Percentiles rank a stretch among this genome's conserved stretches.
Conservation (phyloP, 1,140 invertebrate genomes). For the Rhopalosiphum maidis region DNA sequence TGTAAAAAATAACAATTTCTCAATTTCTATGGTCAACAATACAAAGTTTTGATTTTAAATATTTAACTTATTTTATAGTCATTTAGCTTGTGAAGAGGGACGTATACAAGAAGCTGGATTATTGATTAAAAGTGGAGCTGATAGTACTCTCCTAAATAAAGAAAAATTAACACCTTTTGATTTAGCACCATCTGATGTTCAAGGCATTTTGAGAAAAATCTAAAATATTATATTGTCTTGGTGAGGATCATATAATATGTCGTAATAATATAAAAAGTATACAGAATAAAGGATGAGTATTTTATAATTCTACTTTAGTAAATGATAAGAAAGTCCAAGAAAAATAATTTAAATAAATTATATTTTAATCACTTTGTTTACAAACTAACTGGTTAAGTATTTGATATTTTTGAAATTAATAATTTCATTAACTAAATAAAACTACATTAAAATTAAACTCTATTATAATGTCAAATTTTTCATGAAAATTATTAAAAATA, state of each 20-base stretch:
- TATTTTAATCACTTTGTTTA: neutral
- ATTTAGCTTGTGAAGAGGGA: conserved; percentile 86
- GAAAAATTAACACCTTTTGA: conserved; percentile 76
- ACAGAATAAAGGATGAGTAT: neutral
- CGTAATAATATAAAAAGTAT: neutral
- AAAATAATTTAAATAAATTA: neutral
- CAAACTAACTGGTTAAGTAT: too few relatives aligned
- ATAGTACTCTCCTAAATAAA: conserved; percentile 71
- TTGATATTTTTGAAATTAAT: too few relatives aligned
- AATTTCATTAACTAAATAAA: too few relatives aligned
- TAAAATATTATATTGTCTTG: conserved; percentile 10
- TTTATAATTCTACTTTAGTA: neutral
- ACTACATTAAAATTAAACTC: too few relatives aligned
- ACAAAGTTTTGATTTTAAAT: neutral
- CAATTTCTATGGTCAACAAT: neutral
- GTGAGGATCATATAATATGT: neutral
- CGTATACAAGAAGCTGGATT: conserved; percentile 73
- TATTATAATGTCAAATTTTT: too few relatives aligned
- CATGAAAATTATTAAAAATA: neutral
- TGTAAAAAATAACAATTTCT: conserved; percentile 64
- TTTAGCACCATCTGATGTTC: conserved; percentile 62
- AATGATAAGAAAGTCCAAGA: neutral
- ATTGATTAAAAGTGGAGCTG: conserved; percentile 74
- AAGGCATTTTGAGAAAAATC: conserved; percentile 45
- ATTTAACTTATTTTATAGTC: conserved; percentile 66